A percentile compares a stretch with the other conserved stretches of the same genome.
Conservation (phyloP, 1,140 invertebrate species). For the Euglossa dilemma region DNA sequence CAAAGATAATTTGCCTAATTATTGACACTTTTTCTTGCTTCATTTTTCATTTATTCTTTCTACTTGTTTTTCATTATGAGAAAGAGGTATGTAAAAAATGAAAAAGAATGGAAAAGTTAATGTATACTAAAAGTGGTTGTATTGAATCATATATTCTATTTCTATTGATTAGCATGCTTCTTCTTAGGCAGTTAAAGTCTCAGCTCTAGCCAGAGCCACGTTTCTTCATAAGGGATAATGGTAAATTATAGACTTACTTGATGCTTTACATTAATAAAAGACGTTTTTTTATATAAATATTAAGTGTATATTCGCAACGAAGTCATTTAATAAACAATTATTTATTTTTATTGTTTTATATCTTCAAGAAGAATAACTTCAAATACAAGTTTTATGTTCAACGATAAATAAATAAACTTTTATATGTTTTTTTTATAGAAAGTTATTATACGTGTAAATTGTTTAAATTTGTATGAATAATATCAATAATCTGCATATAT, state of each 20-base stretch:
- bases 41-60: constrained; percentile 17
- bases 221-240: constrained; percentile 61
- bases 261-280: constrained; percentile 6
- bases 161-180: constrained; percentile 75
- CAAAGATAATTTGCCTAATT: constrained; percentile 21
- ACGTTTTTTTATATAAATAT: background rate
- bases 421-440: background rate
- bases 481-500: background rate
- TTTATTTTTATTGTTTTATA: background rate
- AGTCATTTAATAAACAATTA: background rate
- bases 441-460: background rate
- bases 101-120: background rate
- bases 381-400: background rate
- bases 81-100: background rate
- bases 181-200: constrained; percentile 75
- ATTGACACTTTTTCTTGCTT: background rate
- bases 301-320: background rate
- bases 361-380: background rate
- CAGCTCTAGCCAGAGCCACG: constrained; percentile 72
- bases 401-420: background rate
- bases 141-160: constrained; percentile 22
- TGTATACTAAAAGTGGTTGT: constrained; percentile 23
- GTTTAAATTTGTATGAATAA: background rate
- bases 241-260: constrained; percentile 55
- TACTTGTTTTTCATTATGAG: background rate